phyloP scores from a whole-genome alignment of 2,888 invertebrate species.

The Sicus ferrugineus region DNA sequence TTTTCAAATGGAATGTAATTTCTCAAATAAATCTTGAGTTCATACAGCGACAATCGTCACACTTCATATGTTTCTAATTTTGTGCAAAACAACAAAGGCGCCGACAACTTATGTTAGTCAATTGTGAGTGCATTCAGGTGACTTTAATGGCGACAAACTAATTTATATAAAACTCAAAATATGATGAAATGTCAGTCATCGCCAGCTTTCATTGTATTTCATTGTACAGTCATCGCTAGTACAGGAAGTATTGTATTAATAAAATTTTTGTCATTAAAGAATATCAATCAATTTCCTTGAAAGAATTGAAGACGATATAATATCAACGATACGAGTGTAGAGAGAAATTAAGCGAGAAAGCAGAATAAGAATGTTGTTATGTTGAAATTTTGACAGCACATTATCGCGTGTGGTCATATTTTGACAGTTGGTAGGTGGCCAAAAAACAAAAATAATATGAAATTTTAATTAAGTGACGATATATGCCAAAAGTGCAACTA shows the following conservation, averaged over 20 bases:
- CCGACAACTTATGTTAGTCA: conserved; percentile 22
- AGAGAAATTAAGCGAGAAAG: background rate
- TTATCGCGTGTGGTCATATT: conserved; percentile 13
- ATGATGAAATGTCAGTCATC: conserved; percentile 1
- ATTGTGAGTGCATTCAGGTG: conserved; percentile 18
- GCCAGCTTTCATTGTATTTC: background rate
- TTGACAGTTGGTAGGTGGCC: conserved; percentile 13
- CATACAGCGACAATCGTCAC: background rate
- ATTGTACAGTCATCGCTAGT: too few species aligned
- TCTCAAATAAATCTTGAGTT: background rate
- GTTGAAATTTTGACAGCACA: conserved; percentile 6
- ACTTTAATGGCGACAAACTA: conserved; percentile 20
- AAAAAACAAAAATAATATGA: conserved; percentile 5
- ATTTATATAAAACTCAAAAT: background rate
- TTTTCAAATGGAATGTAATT: background rate
- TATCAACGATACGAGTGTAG: background rate
- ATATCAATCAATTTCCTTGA: background rate
- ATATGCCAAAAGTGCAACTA: too few species aligned
- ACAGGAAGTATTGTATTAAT: background rate
- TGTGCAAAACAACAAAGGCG: conserved; percentile 16
- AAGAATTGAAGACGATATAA: background rate
- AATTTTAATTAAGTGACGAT: background rate
- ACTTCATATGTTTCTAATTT: conserved; percentile 1
- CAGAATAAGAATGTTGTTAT: conserved; percentile 6
- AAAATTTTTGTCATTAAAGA: background rate